A percentile compares a stretch with the other conserved stretches of the same genome.
These are phyloP conservation scores for Halichoeres trimaculatus DNA, from an alignment of 2,113 vertebrate species.

Conservation along the genomic window DNA sequence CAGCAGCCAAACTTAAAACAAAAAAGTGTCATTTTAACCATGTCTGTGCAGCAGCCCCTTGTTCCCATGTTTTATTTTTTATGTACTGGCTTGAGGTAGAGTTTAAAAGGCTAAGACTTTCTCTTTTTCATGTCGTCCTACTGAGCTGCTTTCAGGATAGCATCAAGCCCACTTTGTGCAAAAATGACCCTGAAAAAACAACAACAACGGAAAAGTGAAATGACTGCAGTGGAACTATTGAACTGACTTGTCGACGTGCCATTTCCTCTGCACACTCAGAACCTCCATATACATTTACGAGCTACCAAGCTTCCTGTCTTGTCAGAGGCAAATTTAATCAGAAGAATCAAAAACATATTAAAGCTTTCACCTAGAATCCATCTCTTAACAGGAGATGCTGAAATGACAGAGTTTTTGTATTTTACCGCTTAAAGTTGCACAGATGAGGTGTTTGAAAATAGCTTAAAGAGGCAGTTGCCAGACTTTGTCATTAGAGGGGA, in stretches of 20 bases:
- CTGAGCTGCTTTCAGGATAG: slow-evolving; percentile 1
- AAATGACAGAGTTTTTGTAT: background rate
- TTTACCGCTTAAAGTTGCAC: background rate
- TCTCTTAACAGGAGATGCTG: background rate
- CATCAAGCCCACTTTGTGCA: background rate
- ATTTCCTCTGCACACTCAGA: background rate
- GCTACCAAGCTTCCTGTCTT: slow-evolving; percentile 5
- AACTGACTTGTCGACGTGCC: background rate
- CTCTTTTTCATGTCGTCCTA: background rate
- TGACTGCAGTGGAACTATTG: background rate
- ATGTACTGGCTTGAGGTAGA: slow-evolving; percentile 12
- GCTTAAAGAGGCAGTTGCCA: background rate
- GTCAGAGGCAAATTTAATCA: slow-evolving; percentile 11
- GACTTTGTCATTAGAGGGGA: background rate
- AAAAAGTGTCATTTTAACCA: too few relatives aligned
- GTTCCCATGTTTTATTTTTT: slow-evolving; percentile 26
- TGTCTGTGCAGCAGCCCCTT: slow-evolving; percentile 3
- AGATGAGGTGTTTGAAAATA: background rate
- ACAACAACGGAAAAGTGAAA: background rate
- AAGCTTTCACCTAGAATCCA: background rate
- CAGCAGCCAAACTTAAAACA: too few relatives aligned
- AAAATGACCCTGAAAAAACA: background rate
- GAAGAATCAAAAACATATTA: background rate
- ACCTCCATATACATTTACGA: background rate
- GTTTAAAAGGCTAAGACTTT: too few relatives aligned